Evolutionary conservation across 2,113 vertebrate species (phyloP).

Genomic region (Oxyruncus cristatus): DNA sequence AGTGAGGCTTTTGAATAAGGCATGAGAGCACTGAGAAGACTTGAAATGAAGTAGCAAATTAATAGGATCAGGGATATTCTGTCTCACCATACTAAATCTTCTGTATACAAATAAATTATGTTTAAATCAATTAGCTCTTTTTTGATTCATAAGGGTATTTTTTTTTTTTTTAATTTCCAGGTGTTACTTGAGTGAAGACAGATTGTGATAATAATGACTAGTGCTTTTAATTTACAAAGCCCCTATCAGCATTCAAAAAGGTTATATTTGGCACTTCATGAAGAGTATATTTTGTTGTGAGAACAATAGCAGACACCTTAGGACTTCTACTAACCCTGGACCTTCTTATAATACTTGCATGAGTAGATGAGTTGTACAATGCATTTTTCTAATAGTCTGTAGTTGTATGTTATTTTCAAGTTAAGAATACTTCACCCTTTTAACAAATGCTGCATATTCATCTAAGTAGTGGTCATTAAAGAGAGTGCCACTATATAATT

Average conservation of each 20-base stretch:
- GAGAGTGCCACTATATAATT: slow-evolving; percentile 10
- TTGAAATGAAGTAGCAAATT: not conserved
- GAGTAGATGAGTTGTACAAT: not conserved
- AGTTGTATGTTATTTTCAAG: not conserved
- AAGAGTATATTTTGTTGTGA: not conserved
- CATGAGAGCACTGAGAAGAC: not conserved
- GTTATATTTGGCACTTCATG: not conserved
- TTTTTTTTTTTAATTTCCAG: not conserved
- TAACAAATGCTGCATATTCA: not conserved
- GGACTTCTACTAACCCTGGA: not conserved
- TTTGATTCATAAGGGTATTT: not conserved
- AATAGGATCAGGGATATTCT: not conserved
- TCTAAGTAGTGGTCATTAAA: slow-evolving; percentile 24
- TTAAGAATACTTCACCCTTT: slow-evolving; percentile 14
- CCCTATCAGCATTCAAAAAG: not conserved
- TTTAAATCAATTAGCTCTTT: not conserved
- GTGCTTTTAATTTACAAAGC: not conserved
- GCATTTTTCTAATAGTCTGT: not conserved
- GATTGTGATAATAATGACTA: not conserved
- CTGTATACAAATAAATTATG: not conserved
- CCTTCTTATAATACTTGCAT: not conserved
- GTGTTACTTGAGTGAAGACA: not conserved
- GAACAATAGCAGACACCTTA: not conserved
- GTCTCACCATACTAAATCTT: not conserved
- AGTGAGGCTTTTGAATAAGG: not conserved